Conservation (phyloP, 2,797 vertebrate species). For the Diglossa cyanea region DNA sequence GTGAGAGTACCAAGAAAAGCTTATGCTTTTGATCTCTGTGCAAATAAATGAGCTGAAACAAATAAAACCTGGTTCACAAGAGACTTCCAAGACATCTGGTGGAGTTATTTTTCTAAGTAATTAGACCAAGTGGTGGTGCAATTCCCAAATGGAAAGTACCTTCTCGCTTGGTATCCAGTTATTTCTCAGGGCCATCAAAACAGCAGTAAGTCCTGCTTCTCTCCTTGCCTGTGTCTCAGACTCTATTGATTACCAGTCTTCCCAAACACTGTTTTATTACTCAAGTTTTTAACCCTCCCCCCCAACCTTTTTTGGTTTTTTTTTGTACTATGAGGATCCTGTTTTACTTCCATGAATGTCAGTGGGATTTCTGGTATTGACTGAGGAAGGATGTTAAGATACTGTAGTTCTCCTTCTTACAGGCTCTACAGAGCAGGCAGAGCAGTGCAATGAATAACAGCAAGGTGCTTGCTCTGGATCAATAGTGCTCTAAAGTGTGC, state of each 20-base stretch:
- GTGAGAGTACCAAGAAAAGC: conserved; percentile 43
- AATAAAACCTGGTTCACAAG: conserved; percentile 68
- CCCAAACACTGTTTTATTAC: not conserved
- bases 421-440: not conserved
- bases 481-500: not conserved
- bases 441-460: not conserved
- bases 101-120: conserved; percentile 71
- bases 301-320: fast-evolving
- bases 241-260: conserved; percentile 20
- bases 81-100: conserved; percentile 69
- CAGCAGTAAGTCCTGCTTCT: not conserved
- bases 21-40: conserved; percentile 55
- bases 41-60: conserved; percentile 74
- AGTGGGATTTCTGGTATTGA: not conserved
- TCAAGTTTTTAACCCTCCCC: not conserved
- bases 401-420: not conserved
- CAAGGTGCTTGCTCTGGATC: not conserved
- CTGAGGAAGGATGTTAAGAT: not conserved
- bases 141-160: conserved; percentile 56
- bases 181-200: conserved; percentile 60
- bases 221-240: not conserved
- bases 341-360: not conserved
- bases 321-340: not conserved
- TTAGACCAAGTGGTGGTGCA: conserved; percentile 62
- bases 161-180: conserved; percentile 21